These are phyloP conservation scores for Dasyornis broadbenti DNA, from an alignment of 2,113 vertebrate genomes.

Conservation along the genomic window DNA sequence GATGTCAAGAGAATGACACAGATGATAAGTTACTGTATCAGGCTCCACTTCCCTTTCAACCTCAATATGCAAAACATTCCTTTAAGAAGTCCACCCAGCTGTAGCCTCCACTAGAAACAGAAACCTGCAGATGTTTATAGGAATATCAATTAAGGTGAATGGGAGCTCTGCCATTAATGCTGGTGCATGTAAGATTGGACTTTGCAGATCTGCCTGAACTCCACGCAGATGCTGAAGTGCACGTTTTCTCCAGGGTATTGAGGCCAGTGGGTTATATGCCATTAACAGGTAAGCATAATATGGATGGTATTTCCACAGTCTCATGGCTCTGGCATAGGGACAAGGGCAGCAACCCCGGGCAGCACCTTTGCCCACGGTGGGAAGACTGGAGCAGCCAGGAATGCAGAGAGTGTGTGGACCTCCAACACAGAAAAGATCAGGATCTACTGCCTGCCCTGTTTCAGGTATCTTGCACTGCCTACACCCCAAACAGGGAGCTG, in stretches of 20 bases:
- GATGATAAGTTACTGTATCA: constrained; percentile 8
- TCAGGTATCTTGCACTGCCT: background rate
- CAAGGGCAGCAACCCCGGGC: background rate
- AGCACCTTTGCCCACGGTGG: accelerated
- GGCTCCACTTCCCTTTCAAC: constrained; percentile 12
- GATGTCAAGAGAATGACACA: constrained; percentile 13
- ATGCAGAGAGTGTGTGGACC: accelerated
- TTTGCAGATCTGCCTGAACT: background rate
- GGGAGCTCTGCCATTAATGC: background rate
- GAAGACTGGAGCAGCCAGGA: background rate
- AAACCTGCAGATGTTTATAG: background rate
- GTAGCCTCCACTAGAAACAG: constrained; percentile 17
- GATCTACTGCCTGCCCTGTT: background rate
- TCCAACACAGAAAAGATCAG: background rate
- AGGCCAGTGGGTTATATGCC: background rate
- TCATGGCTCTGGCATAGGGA: background rate
- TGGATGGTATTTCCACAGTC: background rate
- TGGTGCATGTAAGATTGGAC: background rate
- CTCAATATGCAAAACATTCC: constrained; percentile 18
- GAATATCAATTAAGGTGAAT: constrained; percentile 19
- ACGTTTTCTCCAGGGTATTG: background rate
- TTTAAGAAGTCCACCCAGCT: constrained; percentile 33
- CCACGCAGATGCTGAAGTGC: background rate
- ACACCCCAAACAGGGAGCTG: background rate
- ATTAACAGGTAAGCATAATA: background rate